Conservation (phyloP, 2,888 invertebrate genomes). For the Cheilosia soror region DNA sequence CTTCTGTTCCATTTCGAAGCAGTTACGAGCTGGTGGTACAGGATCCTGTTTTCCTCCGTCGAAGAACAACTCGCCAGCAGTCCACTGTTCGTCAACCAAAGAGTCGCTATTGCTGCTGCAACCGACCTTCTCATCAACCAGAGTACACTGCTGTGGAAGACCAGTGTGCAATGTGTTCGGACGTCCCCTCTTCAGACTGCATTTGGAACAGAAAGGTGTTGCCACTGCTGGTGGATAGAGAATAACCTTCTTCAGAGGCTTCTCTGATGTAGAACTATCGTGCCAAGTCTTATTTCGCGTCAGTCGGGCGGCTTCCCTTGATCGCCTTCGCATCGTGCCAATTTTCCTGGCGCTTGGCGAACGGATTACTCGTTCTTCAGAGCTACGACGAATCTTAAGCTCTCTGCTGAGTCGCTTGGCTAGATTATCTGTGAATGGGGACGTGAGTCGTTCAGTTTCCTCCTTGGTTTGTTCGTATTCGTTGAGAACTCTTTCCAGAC, state of each 20-base stretch:
- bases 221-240: constrained; percentile 39
- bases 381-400: constrained; percentile 89
- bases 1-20: constrained; percentile 55
- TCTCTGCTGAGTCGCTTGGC: constrained; percentile 89
- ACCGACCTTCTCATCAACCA: constrained; percentile 32
- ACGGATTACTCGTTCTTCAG: constrained; percentile 88
- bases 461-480: constrained; percentile 90
- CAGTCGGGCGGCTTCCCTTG: constrained; percentile 86
- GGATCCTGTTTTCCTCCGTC: constrained; percentile 48
- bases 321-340: constrained; percentile 89
- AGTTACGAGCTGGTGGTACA: neutral
- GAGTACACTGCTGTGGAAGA: constrained; percentile 77
- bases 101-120: constrained; percentile 8
- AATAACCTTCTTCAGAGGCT: constrained; percentile 27
- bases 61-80: constrained; percentile 83
- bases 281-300: constrained; percentile 88
- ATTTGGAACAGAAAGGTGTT: constrained; percentile 85
- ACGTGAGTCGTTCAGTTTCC: constrained; percentile 85
- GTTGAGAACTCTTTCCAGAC: constrained; percentile 88
- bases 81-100: constrained; percentile 81
- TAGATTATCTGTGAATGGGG: constrained; percentile 86
- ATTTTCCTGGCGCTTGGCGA: constrained; percentile 93
- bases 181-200: constrained; percentile 85
- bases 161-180: constrained; percentile 84
- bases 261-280: constrained; percentile 79